Evolutionary conservation across 2,797 vertebrate genomes (phyloP), one percentile per base, ranked within the genome.

Genomic region (Hemitrygon akajei): DNA sequence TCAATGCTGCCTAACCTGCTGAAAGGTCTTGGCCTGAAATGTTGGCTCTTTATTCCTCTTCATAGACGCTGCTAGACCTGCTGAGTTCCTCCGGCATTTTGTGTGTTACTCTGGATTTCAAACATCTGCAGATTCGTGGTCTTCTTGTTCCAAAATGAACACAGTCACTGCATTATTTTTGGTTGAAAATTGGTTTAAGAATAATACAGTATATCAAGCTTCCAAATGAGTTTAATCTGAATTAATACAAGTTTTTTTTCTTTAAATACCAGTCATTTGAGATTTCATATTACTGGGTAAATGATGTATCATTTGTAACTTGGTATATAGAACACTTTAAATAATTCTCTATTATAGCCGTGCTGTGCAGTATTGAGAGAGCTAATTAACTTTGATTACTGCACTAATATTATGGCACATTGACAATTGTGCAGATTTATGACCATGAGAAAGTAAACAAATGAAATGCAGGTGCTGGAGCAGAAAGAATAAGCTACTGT

Each of bases 321-420:
- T 94, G 94, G 95, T 95, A 95, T 95, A 95, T 94, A 92, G 95
- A 96, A 96, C 95, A 95, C 95, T 95, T 95, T 96, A 95, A 95
- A 56, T 96, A 95, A 94, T 94, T 97, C 96, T 96, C 96, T 96
- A 95, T 97, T 95, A 96, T 95, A 95, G 95, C 95, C 96, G 95
- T 96, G 95, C 97, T 97, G 97, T 97, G 97, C 95, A 96, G 96
- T 97, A 97, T 96, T 97, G 97, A 96, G 96, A 96, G 95, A 98
- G 98, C 98, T 99, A 99, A 99, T 99, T 99, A 99, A 98, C 98
- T 98, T 98, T 98, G 98, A 99, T 99, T 98, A 99, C 98, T 98
- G 97, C 97, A 97, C 97, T 99, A 99, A 99, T 99, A 98, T 98
- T 98, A 97, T 98, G 96, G 97, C 96, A 97, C 97, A 98, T 98